Conservation (phyloP, 2,888 invertebrate species). For the Copidosoma aretas region DNA sequence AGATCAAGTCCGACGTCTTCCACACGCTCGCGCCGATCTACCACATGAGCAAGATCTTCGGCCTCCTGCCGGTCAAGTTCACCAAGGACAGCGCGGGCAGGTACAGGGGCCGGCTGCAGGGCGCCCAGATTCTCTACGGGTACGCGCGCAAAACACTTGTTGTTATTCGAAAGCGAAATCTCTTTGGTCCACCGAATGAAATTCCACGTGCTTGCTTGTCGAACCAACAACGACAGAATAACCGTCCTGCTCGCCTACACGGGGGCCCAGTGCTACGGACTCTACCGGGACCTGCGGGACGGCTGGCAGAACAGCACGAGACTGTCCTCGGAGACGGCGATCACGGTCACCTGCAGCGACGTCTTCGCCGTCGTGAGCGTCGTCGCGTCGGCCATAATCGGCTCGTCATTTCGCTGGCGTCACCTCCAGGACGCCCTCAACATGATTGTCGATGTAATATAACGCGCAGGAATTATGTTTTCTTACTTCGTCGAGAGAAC, state of each 20-base stretch:
- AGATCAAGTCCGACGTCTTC: conserved; percentile 51
- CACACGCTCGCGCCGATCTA: conserved; percentile 56
- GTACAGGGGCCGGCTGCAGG: conserved; percentile 47
- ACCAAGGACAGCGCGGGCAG: conserved; percentile 43
- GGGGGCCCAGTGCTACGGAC: conserved; percentile 60
- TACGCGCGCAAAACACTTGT: conserved; percentile 38
- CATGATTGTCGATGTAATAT: conserved; percentile 57
- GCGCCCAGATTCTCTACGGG: conserved; percentile 52
- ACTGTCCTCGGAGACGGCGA: conserved; percentile 66
- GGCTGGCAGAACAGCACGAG: conserved; percentile 66
- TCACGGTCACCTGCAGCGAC: conserved; percentile 68
- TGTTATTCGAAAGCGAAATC: neutral
- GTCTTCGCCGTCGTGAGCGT: conserved; percentile 66
- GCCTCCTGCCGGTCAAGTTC: conserved; percentile 55
- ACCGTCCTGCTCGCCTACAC: conserved; percentile 42
- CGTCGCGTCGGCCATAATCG: conserved; percentile 65
- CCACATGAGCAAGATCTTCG: conserved; percentile 54
- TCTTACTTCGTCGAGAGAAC: neutral
- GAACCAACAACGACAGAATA: too few species aligned
- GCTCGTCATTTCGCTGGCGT: conserved; percentile 65
- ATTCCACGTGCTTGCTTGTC: too few species aligned
- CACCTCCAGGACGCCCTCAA: conserved; percentile 65
- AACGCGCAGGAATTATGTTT: neutral
- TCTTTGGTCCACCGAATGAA: conserved; percentile 26
- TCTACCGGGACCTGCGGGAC: conserved; percentile 66